Evolutionary conservation across 2,888 invertebrate genomes (phyloP), one percentile per base, ranked within the genome.

Genomic region (Orthosia cruda): DNA sequence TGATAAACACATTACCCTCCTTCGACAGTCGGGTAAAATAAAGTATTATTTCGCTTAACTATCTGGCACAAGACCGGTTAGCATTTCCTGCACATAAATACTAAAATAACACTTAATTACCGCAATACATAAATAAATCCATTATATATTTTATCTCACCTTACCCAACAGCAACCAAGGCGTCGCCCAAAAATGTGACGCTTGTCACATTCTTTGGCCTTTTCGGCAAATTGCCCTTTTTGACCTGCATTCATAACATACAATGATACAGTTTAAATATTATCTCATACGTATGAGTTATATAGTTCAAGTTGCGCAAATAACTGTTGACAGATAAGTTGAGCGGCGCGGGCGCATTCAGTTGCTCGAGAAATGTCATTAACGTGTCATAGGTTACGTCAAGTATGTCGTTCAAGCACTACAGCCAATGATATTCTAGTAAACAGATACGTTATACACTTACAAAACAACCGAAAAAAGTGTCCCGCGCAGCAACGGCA

Each of bases 171-270:
- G n/a, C 3, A 40, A 15, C 9, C 45, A 50, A 71, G 50, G 63
- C 32, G 32, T 47, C 4, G 18, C 16, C 15, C 23, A 50, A 45
- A 61, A 15, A 61, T 61, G 45, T 15, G 20, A 16, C 61, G 1
- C 40, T 45, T 20, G 26, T 54, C 55, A 73, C 55, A 78, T 62
- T 65, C 18, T 73, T 62, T 66, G 15, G 47, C 68, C 79, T 78
- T 83, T 64, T 64, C 63, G 26, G 32, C 57, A 80, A 78, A 76
- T 79, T 74, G 63, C 69, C 47, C 61, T 55, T 69, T 72, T 49
- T 69, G 62, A 84, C 73, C 71, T 73, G 73, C 64, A 79, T 83
- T 74, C 70, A 49, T 64, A 80, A 72, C 65, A 75, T 50, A 59
- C 52, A 76, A 23, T 63, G 49, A 13, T 68, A 67, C n/a, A 67